Base-by-base conservation (phyloP, 2,888 invertebrate species). In the Thyatira batis region DNA sequence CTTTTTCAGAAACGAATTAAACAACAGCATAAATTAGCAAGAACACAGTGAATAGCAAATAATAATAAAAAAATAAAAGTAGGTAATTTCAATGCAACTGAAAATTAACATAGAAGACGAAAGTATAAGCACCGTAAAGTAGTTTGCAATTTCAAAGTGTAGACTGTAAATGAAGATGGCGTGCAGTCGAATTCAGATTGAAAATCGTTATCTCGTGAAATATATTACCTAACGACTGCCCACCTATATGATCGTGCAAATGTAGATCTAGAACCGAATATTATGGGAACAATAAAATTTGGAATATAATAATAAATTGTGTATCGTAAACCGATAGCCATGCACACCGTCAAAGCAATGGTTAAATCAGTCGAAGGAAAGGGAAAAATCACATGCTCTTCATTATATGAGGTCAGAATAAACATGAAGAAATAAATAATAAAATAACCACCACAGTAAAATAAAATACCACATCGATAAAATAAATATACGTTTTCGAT, bases 371-470 rank as follows among this genome's bases (percentile, higher is more conserved):
- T 67, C 63, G 65, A 72, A 39, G 39, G 39, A 67, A 76, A 75
- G 80, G 72, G 48, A 48, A 71, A 78, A 70, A 69, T 54, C 57
- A 71, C 90, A 91, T 91, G 91, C 90, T 76, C 39, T 61, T 70
- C 82, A 86, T 88, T 88, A 89, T 89, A 89, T 86, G 87, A 89
- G 86, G 89, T 89, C 88, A 77, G 71, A 70, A 51, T 70, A 75
- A 71, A 74, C 58, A 73, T 72, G 75, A 76, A 83, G 73, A 76
- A 77, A 73, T 63, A 58, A 79, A 69, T 60, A 64, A 77, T 71
- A 74, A 76, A 76, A 69, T 71, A 78, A 81, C 74, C 51, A 76
- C 64, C 73, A 83, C 71, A 71, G 58, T 71, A 69, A 82, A 78
- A 62, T 70, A 77, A 77, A 55, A 73, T 58, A 84, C 76, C 61